Percentiles rank a stretch among this genome's conserved stretches.
Conservation (phyloP, 2,888 invertebrate species). For the Diabrotica balteata region DNA sequence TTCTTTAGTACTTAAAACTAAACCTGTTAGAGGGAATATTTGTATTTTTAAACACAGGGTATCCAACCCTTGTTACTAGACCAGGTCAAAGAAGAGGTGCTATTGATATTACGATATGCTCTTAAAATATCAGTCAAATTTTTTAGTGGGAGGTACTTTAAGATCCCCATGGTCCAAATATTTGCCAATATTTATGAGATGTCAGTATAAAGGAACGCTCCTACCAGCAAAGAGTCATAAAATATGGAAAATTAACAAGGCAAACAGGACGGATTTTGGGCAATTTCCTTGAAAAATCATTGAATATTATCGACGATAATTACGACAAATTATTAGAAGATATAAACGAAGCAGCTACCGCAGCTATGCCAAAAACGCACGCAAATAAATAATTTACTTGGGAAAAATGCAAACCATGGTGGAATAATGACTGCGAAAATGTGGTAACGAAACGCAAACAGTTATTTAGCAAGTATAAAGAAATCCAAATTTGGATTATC, state of each 20-base stretch:
- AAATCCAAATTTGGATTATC: slow-evolving; percentile 12
- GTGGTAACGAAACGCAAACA: slow-evolving; percentile 10
- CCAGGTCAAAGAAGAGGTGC: background rate
- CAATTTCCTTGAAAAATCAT: no score
- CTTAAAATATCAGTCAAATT: slow-evolving; percentile 2
- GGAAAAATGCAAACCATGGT: slow-evolving; percentile 21
- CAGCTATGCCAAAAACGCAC: no score
- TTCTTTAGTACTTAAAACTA: background rate
- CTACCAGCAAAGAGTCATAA: background rate
- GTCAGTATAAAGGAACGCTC: background rate
- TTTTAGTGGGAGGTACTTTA: slow-evolving; percentile 12
- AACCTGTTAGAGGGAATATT: slow-evolving; percentile 32
- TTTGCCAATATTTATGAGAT: no score
- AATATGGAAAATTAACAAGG: slow-evolving; percentile 23
- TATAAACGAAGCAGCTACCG: no score
- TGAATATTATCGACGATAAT: no score
- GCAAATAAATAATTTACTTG: background rate
- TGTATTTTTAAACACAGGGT: no score
- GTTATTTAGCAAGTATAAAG: slow-evolving; percentile 11
- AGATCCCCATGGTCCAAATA: no score
- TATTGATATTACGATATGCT: slow-evolving; percentile 21
- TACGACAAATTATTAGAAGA: no score
- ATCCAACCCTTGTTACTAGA: slow-evolving; percentile 3
- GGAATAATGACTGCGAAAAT: slow-evolving; percentile 16
- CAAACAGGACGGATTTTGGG: slow-evolving; percentile 3